These are phyloP conservation scores for Abramis brama DNA, from an alignment of 2,113 vertebrate genomes.

Conservation along the genomic window DNA sequence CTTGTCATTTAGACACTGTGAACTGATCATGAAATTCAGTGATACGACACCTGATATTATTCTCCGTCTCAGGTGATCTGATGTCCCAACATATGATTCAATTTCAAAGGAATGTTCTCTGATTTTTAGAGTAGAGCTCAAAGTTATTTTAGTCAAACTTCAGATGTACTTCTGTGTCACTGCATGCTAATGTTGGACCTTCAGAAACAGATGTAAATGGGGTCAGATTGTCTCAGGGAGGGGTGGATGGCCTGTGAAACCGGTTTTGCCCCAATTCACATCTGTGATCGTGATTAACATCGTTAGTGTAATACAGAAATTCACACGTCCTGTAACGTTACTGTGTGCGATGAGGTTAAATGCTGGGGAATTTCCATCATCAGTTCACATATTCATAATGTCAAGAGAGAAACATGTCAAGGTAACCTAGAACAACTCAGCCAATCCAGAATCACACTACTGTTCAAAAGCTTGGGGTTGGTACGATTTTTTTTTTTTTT, in stretches of 20 bases:
- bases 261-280: neutral
- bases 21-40: constrained; percentile 4
- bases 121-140: neutral
- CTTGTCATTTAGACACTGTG: constrained; percentile 1
- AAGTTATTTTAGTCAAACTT: neutral
- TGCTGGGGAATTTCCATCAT: neutral
- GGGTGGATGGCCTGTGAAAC: neutral
- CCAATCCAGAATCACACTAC: neutral
- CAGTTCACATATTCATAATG: neutral
- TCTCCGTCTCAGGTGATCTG: neutral
- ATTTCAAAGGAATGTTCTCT: neutral
- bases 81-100: neutral
- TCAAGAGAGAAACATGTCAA: neutral
- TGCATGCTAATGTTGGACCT: neutral
- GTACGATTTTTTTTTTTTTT: neutral
- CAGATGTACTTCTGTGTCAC: neutral
- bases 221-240: neutral
- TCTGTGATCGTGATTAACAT: neutral
- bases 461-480: neutral
- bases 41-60: neutral
- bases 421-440: constrained; percentile 5
- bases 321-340: neutral
- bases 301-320: neutral
- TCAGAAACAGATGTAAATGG: neutral
- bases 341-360: neutral